Evolutionary conservation across 2,113 vertebrate species (phyloP).

Genomic region (Chlamydotis undulata): DNA sequence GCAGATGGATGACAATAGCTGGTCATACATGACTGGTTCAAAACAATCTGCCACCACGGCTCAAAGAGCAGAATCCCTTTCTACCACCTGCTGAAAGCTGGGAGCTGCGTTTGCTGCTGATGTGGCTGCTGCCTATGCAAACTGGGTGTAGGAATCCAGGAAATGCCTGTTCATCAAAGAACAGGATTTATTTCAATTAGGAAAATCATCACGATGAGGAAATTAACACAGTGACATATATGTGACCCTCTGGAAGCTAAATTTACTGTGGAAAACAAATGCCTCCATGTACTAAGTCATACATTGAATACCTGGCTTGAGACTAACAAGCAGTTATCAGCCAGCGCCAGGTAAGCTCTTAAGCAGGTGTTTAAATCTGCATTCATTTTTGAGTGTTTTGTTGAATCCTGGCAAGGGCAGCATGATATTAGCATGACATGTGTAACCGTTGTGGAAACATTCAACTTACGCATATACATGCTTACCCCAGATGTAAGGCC

Average conservation of each 20-base stretch:
- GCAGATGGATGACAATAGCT: not conserved
- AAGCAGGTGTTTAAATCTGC: not conserved
- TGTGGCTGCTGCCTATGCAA: not conserved
- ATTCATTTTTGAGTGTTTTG: not conserved
- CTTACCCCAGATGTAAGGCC: not conserved
- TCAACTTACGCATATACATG: not conserved
- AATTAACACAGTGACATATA: rapidly evolving
- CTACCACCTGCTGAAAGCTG: not conserved
- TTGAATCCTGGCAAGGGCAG: not conserved
- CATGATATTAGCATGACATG: not conserved
- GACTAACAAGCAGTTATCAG: not conserved
- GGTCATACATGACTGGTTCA: not conserved
- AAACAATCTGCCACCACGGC: not conserved
- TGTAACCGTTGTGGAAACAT: not conserved
- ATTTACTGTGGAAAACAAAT: not conserved
- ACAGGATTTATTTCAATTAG: not conserved
- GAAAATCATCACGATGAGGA: not conserved
- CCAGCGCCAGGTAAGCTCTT: not conserved
- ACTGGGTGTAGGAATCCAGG: not conserved
- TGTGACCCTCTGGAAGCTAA: not conserved
- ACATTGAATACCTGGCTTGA: not conserved
- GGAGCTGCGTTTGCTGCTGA: not conserved
- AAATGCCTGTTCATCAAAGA: not conserved
- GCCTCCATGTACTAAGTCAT: not conserved
- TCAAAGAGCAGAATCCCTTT: not conserved